phyloP scores from a whole-genome alignment of 2,113 vertebrate species.

The Galeopterus variegatus region DNA sequence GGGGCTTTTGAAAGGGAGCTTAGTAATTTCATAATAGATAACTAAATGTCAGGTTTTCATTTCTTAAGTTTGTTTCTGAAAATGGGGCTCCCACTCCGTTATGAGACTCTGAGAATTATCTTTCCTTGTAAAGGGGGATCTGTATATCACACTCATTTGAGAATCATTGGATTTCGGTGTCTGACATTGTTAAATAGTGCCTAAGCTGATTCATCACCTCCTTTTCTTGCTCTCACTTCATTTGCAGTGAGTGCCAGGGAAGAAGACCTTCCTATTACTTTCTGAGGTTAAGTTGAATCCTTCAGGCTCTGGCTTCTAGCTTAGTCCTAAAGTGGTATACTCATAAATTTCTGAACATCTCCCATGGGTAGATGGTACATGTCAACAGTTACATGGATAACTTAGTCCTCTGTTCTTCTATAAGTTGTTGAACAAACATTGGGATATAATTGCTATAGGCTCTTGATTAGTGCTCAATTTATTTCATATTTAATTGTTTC shows the following conservation, averaged over 20 bases:
- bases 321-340: neutral
- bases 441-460: neutral
- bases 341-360: neutral
- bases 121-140: slow-evolving; percentile 7
- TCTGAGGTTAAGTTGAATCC: slow-evolving; percentile 11
- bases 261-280: neutral
- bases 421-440: neutral
- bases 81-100: neutral
- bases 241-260: neutral
- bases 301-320: neutral
- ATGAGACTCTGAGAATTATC: neutral
- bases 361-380: neutral
- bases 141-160: neutral
- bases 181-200: slow-evolving; percentile 7
- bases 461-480: neutral
- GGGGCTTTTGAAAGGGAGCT: neutral
- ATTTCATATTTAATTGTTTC: slow-evolving; percentile 13
- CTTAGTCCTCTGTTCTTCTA: neutral
- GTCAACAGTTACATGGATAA: neutral
- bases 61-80: slow-evolving; percentile 39
- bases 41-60: slow-evolving; percentile 30
- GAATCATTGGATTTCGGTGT: neutral
- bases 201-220: neutral
- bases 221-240: neutral
- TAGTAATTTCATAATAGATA: neutral